phyloP scores from a whole-genome alignment of 2,113 vertebrate genomes.

The Rhipidura dahli region DNA sequence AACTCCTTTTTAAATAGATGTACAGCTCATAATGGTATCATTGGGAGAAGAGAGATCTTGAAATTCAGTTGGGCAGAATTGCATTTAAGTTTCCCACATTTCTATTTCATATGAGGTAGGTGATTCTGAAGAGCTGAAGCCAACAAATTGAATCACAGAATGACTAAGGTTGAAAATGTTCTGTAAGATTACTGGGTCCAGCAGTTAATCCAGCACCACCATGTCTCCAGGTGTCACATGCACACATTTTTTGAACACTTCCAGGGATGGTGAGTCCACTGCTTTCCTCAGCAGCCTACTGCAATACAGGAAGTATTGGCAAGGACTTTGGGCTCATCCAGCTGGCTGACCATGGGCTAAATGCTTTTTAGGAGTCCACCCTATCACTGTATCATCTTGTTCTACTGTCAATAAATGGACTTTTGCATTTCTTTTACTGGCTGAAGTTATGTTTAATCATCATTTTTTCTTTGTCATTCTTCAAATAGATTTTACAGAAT shows the following conservation, averaged over 20 bases:
- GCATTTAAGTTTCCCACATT: background rate
- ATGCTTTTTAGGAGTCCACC: background rate
- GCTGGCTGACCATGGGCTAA: background rate
- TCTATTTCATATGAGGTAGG: background rate
- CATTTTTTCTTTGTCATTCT: background rate
- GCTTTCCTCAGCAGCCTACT: background rate
- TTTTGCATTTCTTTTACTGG: background rate
- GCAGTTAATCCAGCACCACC: background rate
- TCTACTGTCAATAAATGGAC: background rate
- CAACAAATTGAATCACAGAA: background rate
- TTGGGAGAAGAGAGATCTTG: background rate
- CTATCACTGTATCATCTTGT: background rate
- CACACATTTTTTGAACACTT: background rate
- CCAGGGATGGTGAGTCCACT: background rate
- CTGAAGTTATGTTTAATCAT: background rate
- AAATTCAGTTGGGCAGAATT: background rate
- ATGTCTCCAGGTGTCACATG: background rate
- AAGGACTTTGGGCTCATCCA: background rate
- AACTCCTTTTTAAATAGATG: background rate
- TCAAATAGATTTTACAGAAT: background rate
- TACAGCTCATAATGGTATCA: background rate
- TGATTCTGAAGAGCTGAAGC: background rate
- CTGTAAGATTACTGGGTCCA: background rate
- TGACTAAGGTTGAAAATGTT: background rate
- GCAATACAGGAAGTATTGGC: background rate